Evolutionary conservation across 2,113 vertebrate species (phyloP).

Genomic region (Physeter macrocephalus): DNA sequence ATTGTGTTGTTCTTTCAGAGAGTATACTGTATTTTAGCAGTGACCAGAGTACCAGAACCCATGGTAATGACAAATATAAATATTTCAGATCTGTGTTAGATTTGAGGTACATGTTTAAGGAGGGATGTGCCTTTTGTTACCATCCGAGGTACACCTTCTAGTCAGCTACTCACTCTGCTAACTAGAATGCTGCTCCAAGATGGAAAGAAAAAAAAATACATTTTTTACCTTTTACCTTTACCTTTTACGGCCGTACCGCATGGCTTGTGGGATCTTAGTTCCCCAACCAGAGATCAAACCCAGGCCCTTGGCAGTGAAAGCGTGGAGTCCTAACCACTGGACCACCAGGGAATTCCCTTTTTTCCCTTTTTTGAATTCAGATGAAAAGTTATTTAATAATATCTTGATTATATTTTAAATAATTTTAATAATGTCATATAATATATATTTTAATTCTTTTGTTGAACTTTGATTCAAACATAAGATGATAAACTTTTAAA

Average conservation of each 20-base stretch:
- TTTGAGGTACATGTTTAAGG: neutral
- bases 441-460: neutral
- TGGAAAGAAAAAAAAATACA: neutral
- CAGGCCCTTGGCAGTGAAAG: neutral
- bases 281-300: neutral
- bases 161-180: neutral
- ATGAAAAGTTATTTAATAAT: slow-evolving; percentile 30
- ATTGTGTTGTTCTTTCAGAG: neutral
- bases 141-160: neutral
- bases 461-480: neutral
- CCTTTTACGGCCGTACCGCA: neutral
- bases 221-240: too few relatives aligned
- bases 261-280: neutral
- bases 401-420: slow-evolving; percentile 12
- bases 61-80: neutral
- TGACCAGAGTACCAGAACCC: neutral
- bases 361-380: neutral
- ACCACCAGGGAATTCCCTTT: neutral
- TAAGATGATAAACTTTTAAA: neutral
- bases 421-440: neutral
- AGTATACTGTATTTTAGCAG: neutral
- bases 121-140: neutral
- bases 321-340: neutral
- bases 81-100: neutral
- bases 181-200: neutral